These are phyloP conservation scores for Mnemiopsis leidyi DNA, from an alignment of 37 sponge, comb jelly and placozoan genomes.

Conservation along the genomic window DNA sequence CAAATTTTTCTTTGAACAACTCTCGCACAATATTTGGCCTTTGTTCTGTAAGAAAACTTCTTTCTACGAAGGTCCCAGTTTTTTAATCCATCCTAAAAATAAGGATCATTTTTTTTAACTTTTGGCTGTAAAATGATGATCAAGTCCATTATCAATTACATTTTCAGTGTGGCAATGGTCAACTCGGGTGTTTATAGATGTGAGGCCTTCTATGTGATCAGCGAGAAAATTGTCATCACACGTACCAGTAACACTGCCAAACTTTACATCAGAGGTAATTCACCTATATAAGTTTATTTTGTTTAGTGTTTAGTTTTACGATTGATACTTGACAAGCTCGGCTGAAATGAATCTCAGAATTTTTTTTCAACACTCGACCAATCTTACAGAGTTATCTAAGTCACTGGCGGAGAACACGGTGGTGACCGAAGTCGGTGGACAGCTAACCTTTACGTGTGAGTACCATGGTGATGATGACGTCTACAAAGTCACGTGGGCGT, in stretches of 20 bases:
- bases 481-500: not conserved
- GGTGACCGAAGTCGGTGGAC: not conserved
- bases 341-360: too few species aligned
- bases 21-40: too few species aligned
- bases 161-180: not conserved
- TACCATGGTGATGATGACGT: not conserved
- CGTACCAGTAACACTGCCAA: not conserved
- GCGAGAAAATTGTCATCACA: not conserved
- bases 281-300: too few species aligned
- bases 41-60: too few species aligned
- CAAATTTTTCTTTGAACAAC: too few species aligned
- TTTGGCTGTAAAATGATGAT: too few species aligned
- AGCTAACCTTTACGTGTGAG: not conserved
- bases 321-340: too few species aligned
- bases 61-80: too few species aligned
- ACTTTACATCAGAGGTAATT: not conserved
- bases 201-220: not conserved
- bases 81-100: too few species aligned
- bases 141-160: not conserved
- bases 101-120: too few species aligned
- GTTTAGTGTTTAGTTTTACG: too few species aligned
- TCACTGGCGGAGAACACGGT: not conserved
- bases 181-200: not conserved
- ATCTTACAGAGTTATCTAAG: not conserved
- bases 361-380: too few species aligned